Base-by-base conservation (phyloP, 2,888 invertebrate genomes). In the Stenolophus ochropezus region DNA sequence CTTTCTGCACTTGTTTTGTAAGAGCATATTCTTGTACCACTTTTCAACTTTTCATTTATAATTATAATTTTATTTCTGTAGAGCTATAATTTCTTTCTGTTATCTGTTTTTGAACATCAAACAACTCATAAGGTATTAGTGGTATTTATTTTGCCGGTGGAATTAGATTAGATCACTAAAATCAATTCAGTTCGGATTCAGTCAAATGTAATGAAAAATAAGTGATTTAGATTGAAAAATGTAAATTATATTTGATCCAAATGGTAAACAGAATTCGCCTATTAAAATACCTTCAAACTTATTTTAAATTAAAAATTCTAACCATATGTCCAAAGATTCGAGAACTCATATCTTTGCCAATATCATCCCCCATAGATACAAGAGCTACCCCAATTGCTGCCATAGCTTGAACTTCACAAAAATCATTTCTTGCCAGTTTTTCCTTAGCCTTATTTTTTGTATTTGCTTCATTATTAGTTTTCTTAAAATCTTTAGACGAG, bases 351-450 rank as follows among this genome's bases (percentile, higher is more conserved):
- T 98, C 98, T 0, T 83, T 84, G 77, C 99, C 99, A 85, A 98
- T 97, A 88, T 99, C 99, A 91, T 99, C 99, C 1, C 98, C 98
- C 93, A 99, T 96, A 11, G 98, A 95, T 85, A 99, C 97, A 82
- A 98, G 92, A 11, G 98, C 98, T 81, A 99, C 97, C 2, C 98
- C 99, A 25, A 99, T 91, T 0, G 97, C 98, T 49, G 99, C 99
- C 81, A 99, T 95, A 1, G 98, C 96, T 88, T 99, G 98, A 85
- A 97, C 96, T 61, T 81, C 81, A 11, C 81, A 81, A 81, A 74
- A 81, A 23, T 74, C 75, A 47, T 58, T 81, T 20, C 61, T 61
- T 0, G 76, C 81, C 33, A 16, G 42, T 42, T 73, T 25, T 25
- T 76, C 42, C 11, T 71, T 76, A 4, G 33, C 20, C 5, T 58